Base-by-base conservation (phyloP, 2,888 invertebrate species). In the Caenorhabditis sp. region DNA sequence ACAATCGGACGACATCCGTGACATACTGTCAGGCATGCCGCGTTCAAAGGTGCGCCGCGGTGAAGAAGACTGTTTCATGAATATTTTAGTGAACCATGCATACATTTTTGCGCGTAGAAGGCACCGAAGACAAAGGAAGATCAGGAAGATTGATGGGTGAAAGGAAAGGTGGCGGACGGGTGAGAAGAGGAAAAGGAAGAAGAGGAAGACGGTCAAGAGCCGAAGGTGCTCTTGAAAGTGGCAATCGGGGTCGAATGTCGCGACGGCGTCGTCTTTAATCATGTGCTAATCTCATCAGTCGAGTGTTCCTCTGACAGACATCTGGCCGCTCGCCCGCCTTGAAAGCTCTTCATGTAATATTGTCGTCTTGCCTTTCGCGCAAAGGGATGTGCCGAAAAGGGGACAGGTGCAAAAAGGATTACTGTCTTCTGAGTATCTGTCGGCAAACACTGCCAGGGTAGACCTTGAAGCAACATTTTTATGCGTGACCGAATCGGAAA, bases 231-330 rank as follows among this genome's bases (percentile, higher is more conserved):
- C 60, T 40, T 60, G 60, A 60, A 18, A 35, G 40, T 40, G 61
- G 22, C 61, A 47, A 44, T 1, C 22, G 26, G 72, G 72, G 62
- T 64, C 50, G 37, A 35, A 53, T 69, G 44, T 47, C 47, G 47
- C 56, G 53, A 24, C 55, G 53, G 20, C 32, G 67, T 18, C 20
- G 22, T 61, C 77, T 78, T 69, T 78, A 78, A 78, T 78, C 78
- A 78, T 60, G 58, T 35, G 78, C 53, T 78, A 78, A 78, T 78
- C 78, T 78, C 78, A 70, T 70, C 64, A 64, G 69, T 51, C 32
- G 65, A 51, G 60, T 55, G 55, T 50, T 67, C 60, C 37, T 62
- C 55, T 71, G 61, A 53, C 67, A 67, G 51, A 67, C 76, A 76
- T 76, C 76, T 76, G 67, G 67, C n/a, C n/a, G n/a, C n/a, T n/a